Evolutionary conservation across 2,888 invertebrate species (phyloP).

Genomic region (Melipona bicolor): DNA sequence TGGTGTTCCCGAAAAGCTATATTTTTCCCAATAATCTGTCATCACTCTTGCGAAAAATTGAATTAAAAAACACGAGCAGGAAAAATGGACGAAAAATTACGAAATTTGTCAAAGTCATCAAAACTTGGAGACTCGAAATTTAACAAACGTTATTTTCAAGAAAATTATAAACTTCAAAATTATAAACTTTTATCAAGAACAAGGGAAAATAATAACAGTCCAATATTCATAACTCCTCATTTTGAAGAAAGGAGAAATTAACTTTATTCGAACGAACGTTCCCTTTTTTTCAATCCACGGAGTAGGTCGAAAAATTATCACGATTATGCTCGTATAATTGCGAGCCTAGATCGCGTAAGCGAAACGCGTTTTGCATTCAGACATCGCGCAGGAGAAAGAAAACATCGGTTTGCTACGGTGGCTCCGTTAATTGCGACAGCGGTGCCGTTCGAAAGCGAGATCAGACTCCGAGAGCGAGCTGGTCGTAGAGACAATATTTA

Average conservation of each 20-base stretch:
- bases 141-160: too few relatives aligned
- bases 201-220: neutral
- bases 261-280: neutral
- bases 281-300: neutral
- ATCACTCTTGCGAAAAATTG: too few relatives aligned
- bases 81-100: too few relatives aligned
- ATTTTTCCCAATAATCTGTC: too few relatives aligned
- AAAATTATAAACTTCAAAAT: too few relatives aligned
- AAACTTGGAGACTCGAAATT: too few relatives aligned
- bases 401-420: neutral
- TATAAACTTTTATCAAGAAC: too few relatives aligned
- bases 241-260: neutral
- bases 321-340: neutral
- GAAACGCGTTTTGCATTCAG: constrained; percentile 4
- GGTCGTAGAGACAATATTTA: constrained; percentile 13
- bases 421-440: constrained; percentile 11
- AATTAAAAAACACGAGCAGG: too few relatives aligned
- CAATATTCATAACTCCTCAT: neutral
- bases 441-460: constrained; percentile 15
- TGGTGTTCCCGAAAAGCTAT: too few relatives aligned
- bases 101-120: too few relatives aligned
- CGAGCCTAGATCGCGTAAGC: too few relatives aligned
- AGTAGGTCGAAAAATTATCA: neutral
- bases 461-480: constrained; percentile 3
- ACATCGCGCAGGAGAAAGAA: neutral